Conservation (phyloP, 2,888 invertebrate genomes). For the Chromoteleia sp. region DNA sequence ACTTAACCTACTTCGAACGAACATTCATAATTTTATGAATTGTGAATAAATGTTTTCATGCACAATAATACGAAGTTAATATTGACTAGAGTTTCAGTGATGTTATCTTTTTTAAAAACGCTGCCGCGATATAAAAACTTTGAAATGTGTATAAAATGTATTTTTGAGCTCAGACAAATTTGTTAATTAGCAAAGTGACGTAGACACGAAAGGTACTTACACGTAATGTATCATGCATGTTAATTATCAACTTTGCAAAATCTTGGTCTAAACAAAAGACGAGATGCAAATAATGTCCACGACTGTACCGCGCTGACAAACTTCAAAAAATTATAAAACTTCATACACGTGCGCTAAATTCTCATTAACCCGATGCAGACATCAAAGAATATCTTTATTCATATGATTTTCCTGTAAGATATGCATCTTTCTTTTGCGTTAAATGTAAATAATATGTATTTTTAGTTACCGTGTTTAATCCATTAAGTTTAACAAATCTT, state of each 20-base stretch:
- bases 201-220: conserved; percentile 10
- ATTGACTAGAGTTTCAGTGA: background rate
- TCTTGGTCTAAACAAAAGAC: conserved; percentile 37
- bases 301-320: background rate
- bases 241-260: conserved; percentile 57
- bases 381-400: conserved; percentile 44
- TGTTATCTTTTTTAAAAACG: background rate
- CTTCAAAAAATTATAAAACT: conserved; percentile 29
- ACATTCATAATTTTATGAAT: conserved; percentile 18
- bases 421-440: conserved; percentile 20
- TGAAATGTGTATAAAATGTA: background rate
- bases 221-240: conserved; percentile 41
- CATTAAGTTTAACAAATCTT: conserved; percentile 31
- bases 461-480: conserved; percentile 31
- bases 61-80: background rate
- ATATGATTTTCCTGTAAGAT: conserved; percentile 18
- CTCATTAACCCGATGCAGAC: conserved; percentile 43
- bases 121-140: background rate
- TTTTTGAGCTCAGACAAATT: conserved; percentile 14
- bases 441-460: conserved; percentile 33
- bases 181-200: conserved; percentile 16
- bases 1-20: conserved; percentile 12
- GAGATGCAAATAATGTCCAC: conserved; percentile 30
- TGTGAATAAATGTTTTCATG: conserved; percentile 27
- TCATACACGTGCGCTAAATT: conserved; percentile 31